Base-by-base conservation (phyloP, 2,888 invertebrate species). In the Drosophila suboccidentalis region DNA sequence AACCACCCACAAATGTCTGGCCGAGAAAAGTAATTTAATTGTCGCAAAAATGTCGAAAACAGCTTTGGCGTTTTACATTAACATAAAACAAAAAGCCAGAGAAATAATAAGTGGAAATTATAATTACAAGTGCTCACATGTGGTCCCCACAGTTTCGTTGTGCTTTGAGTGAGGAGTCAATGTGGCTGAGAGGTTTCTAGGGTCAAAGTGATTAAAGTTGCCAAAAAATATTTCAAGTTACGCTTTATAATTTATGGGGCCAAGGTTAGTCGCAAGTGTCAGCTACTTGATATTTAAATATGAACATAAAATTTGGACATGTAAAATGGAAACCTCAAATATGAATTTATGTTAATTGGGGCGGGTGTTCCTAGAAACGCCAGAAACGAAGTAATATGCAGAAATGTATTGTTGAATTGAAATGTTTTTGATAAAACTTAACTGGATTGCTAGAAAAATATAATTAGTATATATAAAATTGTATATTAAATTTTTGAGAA, bases 41-140 rank as follows among this genome's bases (percentile, higher is more conserved):
- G 83, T 84, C 86, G 83, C 83, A 84, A 83, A 84, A 83, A 84
- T 85, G 83, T 84, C 83, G 86, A 85, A 84, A 84, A 83, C 86
- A 86, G 83, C 83, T 84, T 85, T 80, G 69, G 63, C 73, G 78
- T 75, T 85, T 79, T 85, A 79, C 81, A 82, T 82, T 83, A 85
- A 79, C 81, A 81, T 71, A 71, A 75, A 77, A 69, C 78, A 75
- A 71, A 70, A 74, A 76, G 80, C 64, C 66, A 19, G 75, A 75
- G 64, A 73, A 81, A 78, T 84, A 85, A 83, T 81, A 80, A 83
- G 80, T 83, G 80, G 73, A 84, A 84, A 84, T 84, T 85, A 80
- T 84, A 85, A 84, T 84, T 84, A 85, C 81, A 85, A 80, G 86
- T 77, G 79, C 81, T 79, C 69, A 57, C 75, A 81, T 83, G 85